phyloP scores from a whole-genome alignment of 2,797 vertebrate species.

The Vireo griseus region DNA sequence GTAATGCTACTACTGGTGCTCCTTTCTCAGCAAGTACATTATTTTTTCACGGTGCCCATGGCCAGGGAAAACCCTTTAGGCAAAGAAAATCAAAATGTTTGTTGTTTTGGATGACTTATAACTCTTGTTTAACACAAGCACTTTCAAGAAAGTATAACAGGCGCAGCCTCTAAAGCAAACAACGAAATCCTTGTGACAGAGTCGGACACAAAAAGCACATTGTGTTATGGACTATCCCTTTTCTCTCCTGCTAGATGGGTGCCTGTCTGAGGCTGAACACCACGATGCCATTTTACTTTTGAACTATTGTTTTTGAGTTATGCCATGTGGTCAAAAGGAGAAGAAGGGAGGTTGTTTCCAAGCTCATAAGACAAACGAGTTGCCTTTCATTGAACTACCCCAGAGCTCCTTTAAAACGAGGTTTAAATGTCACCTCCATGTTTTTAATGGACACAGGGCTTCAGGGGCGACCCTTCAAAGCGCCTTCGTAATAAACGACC shows the following conservation, averaged over 20 bases:
- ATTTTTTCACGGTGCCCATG: constrained; percentile 77
- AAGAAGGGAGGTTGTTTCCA: constrained; percentile 73
- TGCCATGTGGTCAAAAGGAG: constrained; percentile 78
- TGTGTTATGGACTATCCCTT: constrained; percentile 71
- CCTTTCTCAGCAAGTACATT: constrained; percentile 78
- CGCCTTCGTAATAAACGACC: constrained; percentile 72
- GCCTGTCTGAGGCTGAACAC: constrained; percentile 73
- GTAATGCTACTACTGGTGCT: constrained; percentile 74
- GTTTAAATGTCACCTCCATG: constrained; percentile 78
- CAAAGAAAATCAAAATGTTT: constrained; percentile 77
- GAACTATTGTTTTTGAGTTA: constrained; percentile 79
- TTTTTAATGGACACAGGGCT: constrained; percentile 75
- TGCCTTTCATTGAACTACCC: constrained; percentile 75
- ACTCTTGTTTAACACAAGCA: constrained; percentile 76
- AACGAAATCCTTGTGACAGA: constrained; percentile 73
- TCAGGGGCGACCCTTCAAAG: constrained; percentile 76
- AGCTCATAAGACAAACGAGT: constrained; percentile 77
- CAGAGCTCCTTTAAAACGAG: constrained; percentile 74
- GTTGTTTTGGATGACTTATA: constrained; percentile 77
- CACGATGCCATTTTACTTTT: constrained; percentile 76
- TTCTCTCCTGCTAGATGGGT: constrained; percentile 75
- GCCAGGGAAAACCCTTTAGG: constrained; percentile 75
- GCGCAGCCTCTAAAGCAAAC: constrained; percentile 77
- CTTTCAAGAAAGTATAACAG: constrained; percentile 74
- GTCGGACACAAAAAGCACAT: constrained; percentile 74